These are phyloP conservation scores for Porites lobata DNA, from an alignment of 92 coral and sea anemone species.

Conservation along the genomic window DNA sequence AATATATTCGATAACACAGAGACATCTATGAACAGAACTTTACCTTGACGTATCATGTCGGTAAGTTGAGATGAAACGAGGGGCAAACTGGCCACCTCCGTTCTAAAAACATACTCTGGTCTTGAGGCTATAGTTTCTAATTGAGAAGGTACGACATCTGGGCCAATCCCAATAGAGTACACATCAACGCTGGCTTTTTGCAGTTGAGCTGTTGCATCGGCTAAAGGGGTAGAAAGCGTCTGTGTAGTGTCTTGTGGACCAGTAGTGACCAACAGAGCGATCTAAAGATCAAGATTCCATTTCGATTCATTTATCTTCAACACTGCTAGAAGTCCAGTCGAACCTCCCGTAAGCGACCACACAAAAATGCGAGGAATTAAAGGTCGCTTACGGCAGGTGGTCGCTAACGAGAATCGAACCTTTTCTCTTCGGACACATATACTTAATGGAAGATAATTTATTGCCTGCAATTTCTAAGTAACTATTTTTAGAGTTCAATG, in stretches of 20 bases:
- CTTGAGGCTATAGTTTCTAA: constrained; percentile 60
- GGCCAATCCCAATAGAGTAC: constrained; percentile 52
- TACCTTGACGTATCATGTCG: constrained; percentile 30
- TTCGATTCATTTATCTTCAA: neutral
- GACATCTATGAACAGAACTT: neutral
- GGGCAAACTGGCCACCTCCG: constrained; percentile 7
- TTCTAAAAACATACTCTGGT: constrained; percentile 54
- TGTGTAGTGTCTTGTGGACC: constrained; percentile 31
- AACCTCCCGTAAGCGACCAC: no score
- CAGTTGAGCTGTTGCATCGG: constrained; percentile 62
- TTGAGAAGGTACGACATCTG: constrained; percentile 38
- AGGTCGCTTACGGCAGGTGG: no score
- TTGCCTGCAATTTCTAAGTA: no score
- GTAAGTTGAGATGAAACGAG: constrained; percentile 16
- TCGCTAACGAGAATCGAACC: no score
- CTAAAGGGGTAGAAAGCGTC: constrained; percentile 19
- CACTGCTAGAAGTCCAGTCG: no score
- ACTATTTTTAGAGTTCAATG: no score
- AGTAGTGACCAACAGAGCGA: constrained; percentile 28
- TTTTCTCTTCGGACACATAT: no score
- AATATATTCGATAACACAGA: no score
- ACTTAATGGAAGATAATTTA: no score
- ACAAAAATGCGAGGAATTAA: no score
- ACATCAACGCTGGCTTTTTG: constrained; percentile 55
- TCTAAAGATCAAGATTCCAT: neutral